Evolutionary conservation across 2,888 invertebrate species (phyloP), one percentile per base, ranked within the genome.

Genomic region (Chalcis sispes): DNA sequence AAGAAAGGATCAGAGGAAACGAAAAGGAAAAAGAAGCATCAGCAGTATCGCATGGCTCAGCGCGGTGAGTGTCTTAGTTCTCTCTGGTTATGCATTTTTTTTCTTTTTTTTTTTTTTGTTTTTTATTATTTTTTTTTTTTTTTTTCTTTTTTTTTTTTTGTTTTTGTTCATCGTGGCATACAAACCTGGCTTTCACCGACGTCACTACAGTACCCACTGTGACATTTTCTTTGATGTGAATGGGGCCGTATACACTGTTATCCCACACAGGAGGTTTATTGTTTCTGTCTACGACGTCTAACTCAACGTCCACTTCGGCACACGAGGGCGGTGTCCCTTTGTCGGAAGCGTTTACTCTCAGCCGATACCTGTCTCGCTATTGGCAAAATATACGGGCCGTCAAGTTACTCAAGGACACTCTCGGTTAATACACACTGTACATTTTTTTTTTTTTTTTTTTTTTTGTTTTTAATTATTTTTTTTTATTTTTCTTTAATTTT

Each of bases 161-260:
- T 65, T 59, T 50, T 77, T 69, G 54, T 73, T 75, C 73, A 76
- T 78, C 73, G 73, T 70, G 36, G 56, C 84, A 95, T 95, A 95
- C 95, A 94, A 95, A 95, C 97, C 97, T 96, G 93, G 97, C 97
- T 95, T 97, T 97, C 92, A 97, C 95, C 92, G 96, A 95, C 93
- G 96, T 96, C 93, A 97, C 96, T 94, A 96, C 95, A 92, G 96
- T 96, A 94, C 97, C 97, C 93, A 97, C 96, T 94, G 96, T 96
- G 94, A 97, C 96, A 95, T 97, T 97, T 95, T 98, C 97, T 93
- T 95, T 95, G 94, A 97, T 96, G 94, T 95, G 95, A 93, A 96
- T 96, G 92, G 97, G 97, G 93, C 97, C 96, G 93, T 97, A 97
- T 92, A 96, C 93, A 92, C 93, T 94, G 92, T 93, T 93, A 93